A percentile compares a stretch with the other conserved stretches of the same genome.
These are phyloP conservation scores for Anguilla megastoma DNA, from an alignment of 2,797 vertebrate species.

Conservation along the genomic window DNA sequence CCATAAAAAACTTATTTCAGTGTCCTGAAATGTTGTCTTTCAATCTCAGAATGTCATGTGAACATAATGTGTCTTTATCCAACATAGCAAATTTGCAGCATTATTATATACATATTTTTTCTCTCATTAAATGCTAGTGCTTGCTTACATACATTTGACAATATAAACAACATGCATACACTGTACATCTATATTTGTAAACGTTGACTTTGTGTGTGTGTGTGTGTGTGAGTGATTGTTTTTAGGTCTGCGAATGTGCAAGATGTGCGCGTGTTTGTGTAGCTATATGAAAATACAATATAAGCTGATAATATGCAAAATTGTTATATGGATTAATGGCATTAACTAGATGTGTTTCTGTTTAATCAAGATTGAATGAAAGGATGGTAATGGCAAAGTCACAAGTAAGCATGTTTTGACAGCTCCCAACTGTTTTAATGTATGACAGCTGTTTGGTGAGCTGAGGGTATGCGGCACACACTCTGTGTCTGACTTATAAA, in stretches of 20 bases:
- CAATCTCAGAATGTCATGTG: too few species aligned
- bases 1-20: too few species aligned
- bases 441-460: slow-evolving; percentile 47
- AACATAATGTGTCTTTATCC: too few species aligned
- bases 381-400: slow-evolving; percentile 40
- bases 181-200: background rate
- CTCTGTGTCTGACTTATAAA: slow-evolving; percentile 41
- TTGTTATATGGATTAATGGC: slow-evolving; percentile 36
- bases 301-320: slow-evolving; percentile 39
- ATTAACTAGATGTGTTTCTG: slow-evolving; percentile 34
- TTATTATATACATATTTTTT: too few species aligned
- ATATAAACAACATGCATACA: background rate
- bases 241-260: background rate
- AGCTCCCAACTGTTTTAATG: slow-evolving; percentile 44
- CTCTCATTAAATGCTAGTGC: too few species aligned
- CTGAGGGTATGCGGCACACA: slow-evolving; percentile 3
- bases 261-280: background rate
- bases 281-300: background rate
- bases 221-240: background rate
- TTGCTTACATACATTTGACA: background rate
- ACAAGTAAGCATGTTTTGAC: slow-evolving; percentile 36
- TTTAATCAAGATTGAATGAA: slow-evolving; percentile 54
- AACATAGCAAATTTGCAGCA: too few species aligned
- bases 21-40: too few species aligned
- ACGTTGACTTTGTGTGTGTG: background rate